These are phyloP conservation scores for Mirounga angustirostris DNA, from an alignment of 2,113 vertebrate species.

Conservation along the genomic window DNA sequence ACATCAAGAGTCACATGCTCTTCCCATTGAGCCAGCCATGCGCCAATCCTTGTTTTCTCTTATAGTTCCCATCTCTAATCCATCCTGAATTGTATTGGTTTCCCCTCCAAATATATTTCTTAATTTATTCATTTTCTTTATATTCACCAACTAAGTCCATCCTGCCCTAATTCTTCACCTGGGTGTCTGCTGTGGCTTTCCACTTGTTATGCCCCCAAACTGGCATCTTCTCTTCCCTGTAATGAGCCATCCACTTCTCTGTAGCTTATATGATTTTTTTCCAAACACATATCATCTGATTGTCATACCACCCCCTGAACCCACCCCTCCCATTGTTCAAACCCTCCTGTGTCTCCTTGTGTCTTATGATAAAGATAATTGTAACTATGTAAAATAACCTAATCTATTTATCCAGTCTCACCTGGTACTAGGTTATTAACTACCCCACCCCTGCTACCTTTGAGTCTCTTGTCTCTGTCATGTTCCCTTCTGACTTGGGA, in stretches of 20 bases:
- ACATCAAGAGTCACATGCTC: background rate
- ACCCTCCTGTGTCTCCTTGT: background rate
- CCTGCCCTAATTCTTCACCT: background rate
- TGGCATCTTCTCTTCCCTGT: background rate
- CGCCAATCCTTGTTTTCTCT: background rate
- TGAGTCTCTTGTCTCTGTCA: background rate
- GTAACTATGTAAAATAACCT: conserved; percentile 48
- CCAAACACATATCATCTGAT: conserved; percentile 35
- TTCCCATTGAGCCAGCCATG: background rate
- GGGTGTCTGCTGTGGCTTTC: background rate
- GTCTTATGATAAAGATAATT: background rate
- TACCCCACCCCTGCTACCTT: background rate
- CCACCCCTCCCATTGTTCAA: background rate
- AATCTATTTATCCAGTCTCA: conserved; percentile 6
- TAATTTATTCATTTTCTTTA: background rate
- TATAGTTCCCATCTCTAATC: background rate
- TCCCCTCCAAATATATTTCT: background rate
- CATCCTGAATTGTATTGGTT: background rate
- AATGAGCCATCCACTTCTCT: background rate
- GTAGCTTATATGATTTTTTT: conserved; percentile 46
- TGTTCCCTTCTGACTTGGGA: background rate
- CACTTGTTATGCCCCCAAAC: background rate
- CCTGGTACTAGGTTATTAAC: background rate
- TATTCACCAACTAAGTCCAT: background rate
- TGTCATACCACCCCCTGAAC: background rate